Evolutionary conservation across 2,888 invertebrate genomes (phyloP).

Genomic region (Rhopalosiphum nymphaeae): DNA sequence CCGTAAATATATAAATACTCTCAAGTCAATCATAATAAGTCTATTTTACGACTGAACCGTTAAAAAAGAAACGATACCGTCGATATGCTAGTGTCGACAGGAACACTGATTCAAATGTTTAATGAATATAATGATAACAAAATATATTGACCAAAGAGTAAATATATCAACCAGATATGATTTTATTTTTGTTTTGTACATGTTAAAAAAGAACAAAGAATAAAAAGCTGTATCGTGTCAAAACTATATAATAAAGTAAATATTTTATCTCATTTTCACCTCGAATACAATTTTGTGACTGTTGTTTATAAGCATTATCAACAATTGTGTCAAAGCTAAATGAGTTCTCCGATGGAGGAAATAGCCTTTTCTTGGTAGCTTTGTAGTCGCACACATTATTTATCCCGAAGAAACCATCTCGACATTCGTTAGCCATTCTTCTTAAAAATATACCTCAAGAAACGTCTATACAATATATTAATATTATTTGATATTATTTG

Average conservation of each 20-base stretch:
- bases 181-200: neutral
- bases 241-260: neutral
- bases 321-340: conserved; percentile 38
- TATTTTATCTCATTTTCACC: neutral
- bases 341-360: conserved; percentile 38
- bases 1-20: neutral
- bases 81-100: neutral
- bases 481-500: neutral
- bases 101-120: neutral
- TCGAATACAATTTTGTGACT: neutral
- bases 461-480: neutral
- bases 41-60: neutral
- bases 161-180: neutral
- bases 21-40: neutral
- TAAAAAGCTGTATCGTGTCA: neutral
- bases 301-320: conserved; percentile 26
- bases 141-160: neutral
- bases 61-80: neutral
- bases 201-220: neutral
- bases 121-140: neutral
- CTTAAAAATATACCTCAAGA: neutral
- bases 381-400: conserved; percentile 32
- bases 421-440: neutral
- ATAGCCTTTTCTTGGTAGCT: conserved; percentile 26
- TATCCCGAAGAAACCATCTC: conserved; percentile 17